Evolutionary conservation across 2,888 invertebrate species (phyloP).

Genomic region (Eilema depressum): DNA sequence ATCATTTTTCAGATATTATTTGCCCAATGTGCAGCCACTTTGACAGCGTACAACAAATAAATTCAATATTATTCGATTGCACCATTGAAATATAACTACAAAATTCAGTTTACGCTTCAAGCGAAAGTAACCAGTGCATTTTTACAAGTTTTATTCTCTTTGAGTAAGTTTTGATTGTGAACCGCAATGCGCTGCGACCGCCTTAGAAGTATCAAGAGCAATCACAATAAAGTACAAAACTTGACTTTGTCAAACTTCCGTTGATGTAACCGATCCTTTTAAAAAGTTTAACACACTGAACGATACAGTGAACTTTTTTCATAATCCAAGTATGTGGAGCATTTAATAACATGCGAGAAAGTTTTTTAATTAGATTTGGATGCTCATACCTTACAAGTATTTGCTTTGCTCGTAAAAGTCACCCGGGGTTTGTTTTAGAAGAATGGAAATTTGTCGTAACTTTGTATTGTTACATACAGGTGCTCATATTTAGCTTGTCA

Average conservation of each 20-base stretch:
- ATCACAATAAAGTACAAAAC: constrained; percentile 70
- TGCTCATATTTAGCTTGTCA: neutral
- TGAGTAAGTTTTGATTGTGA: constrained; percentile 74
- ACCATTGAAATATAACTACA: constrained; percentile 38
- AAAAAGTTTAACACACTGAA: constrained; percentile 47
- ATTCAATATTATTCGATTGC: constrained; percentile 24
- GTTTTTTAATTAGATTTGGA: constrained; percentile 52
- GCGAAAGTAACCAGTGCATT: constrained; percentile 63
- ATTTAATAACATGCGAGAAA: constrained; percentile 45
- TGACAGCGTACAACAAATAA: neutral
- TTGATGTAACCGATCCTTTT: constrained; percentile 48
- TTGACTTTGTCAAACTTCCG: constrained; percentile 60
- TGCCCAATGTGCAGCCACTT: too few relatives aligned
- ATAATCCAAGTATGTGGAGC: constrained; percentile 50
- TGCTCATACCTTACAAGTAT: constrained; percentile 4
- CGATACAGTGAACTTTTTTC: constrained; percentile 49
- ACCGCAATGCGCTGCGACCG: constrained; percentile 71
- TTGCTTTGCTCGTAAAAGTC: neutral
- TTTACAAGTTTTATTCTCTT: constrained; percentile 70
- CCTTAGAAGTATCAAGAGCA: constrained; percentile 71
- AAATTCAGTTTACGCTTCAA: constrained; percentile 44
- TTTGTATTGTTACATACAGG: neutral
- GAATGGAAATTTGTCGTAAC: neutral
- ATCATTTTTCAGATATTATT: too few relatives aligned
- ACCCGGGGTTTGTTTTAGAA: neutral